Percentiles rank a stretch among this genome's conserved stretches.
These are phyloP conservation scores for Xestia rhomboidea DNA, from an alignment of 2,888 invertebrate genomes.

Conservation along the genomic window DNA sequence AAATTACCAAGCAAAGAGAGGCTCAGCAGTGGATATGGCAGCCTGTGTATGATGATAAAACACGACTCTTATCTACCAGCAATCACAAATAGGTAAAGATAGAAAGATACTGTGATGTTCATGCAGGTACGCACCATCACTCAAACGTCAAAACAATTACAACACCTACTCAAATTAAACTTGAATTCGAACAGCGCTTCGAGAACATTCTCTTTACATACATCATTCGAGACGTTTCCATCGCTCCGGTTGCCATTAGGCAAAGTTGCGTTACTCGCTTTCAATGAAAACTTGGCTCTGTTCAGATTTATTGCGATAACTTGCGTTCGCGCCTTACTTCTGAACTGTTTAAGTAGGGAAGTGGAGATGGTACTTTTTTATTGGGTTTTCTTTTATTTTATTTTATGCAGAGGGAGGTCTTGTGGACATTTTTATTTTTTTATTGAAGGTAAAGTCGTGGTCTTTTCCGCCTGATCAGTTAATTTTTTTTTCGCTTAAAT, in stretches of 20 bases:
- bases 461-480: too few species aligned
- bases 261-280: constrained; percentile 75
- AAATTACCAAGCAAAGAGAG: not conserved
- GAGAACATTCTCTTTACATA: constrained; percentile 57
- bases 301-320: constrained; percentile 76
- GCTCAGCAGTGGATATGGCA: not conserved
- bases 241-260: constrained; percentile 75
- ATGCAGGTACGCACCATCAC: constrained; percentile 16
- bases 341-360: constrained; percentile 30
- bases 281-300: constrained; percentile 77
- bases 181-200: constrained; percentile 42
- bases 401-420: not conserved
- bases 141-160: constrained; percentile 45
- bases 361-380: constrained; percentile 44
- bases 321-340: constrained; percentile 70
- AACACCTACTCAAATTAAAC: constrained; percentile 49
- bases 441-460: too few species aligned
- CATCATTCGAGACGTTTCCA: constrained; percentile 72
- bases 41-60: not conserved
- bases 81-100: not conserved
- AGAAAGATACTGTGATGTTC: not conserved
- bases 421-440: not conserved
- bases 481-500: too few species aligned
- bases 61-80: not conserved
- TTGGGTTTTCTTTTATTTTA: not conserved